Percentiles rank a stretch among this genome's conserved stretches.
Conservation (phyloP, 2,113 vertebrate species). For the Colistium nudipinnis region DNA sequence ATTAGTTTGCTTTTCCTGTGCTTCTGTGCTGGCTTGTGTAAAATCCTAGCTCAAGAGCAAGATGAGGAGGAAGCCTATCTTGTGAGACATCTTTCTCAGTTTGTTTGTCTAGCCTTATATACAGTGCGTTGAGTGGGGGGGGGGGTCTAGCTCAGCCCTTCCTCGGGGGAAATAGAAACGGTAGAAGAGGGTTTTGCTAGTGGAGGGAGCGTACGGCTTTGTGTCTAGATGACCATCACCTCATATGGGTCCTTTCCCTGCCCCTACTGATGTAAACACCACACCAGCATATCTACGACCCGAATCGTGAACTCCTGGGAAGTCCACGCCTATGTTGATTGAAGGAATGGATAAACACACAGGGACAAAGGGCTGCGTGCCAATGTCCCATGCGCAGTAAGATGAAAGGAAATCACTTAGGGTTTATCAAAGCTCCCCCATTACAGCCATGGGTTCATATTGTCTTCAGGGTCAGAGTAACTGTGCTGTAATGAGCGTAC, state of each 20-base stretch:
- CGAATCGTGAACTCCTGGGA: constrained; percentile 12
- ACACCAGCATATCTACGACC: neutral
- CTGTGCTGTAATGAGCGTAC: neutral
- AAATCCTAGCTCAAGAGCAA: neutral
- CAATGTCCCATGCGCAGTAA: neutral
- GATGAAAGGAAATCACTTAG: constrained; percentile 6
- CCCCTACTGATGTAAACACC: constrained; percentile 3
- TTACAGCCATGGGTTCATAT: neutral
- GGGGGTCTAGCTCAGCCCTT: neutral
- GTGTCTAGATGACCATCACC: neutral
- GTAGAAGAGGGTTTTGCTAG: neutral
- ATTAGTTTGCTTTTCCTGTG: constrained; percentile 22
- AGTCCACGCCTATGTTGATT: constrained; percentile 37
- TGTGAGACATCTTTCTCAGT: neutral
- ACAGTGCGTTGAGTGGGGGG: neutral
- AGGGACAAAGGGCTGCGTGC: neutral
- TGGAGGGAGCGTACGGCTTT: neutral
- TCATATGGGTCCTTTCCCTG: neutral
- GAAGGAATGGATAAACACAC: constrained; percentile 1
- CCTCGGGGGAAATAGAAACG: constrained; percentile 9
- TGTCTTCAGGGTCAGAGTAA: neutral
- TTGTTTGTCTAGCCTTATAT: constrained; percentile 13
- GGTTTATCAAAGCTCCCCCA: constrained; percentile 1
- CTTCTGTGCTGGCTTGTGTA: neutral
- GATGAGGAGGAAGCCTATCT: neutral